A percentile compares a stretch with the other conserved stretches of the same genome.
Conservation (phyloP, 2,888 invertebrate genomes). For the Geophilus truncorum region DNA sequence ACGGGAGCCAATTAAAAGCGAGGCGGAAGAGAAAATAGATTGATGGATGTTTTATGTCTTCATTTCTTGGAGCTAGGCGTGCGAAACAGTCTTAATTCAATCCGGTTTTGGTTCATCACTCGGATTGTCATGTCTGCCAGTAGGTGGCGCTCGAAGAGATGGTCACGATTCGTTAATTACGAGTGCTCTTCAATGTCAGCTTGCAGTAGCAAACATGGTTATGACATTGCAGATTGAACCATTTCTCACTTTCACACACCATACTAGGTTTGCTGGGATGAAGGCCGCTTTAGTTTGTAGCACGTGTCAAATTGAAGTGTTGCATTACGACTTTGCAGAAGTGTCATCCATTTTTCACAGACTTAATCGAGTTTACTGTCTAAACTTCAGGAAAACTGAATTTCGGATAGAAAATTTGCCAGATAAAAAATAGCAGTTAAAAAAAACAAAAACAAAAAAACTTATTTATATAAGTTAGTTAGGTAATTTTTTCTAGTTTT, state of each 20-base stretch:
- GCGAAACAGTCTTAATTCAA: background rate
- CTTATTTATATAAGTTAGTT: no score
- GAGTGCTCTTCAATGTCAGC: constrained; percentile 12
- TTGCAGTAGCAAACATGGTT: constrained; percentile 25
- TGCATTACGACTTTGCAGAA: background rate
- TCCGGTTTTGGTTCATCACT: constrained; percentile 6
- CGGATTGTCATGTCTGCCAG: background rate
- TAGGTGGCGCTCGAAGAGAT: background rate
- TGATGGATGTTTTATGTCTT: background rate
- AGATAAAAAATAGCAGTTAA: no score
- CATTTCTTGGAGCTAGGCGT: background rate
- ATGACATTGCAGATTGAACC: constrained; percentile 17
- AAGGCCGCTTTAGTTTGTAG: background rate
- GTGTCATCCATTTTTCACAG: background rate
- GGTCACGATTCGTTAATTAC: constrained; percentile 27
- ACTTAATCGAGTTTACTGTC: background rate
- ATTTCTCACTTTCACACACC: constrained; percentile 20
- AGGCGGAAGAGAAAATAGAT: background rate
- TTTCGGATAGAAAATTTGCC: no score
- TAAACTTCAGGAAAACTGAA: background rate
- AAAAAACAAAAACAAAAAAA: no score
- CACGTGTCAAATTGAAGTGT: constrained; percentile 3
- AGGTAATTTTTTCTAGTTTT: no score
- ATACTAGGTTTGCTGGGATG: background rate
- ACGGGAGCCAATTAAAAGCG: background rate